These are phyloP conservation scores for Ophioninae sp. DNA, from an alignment of 2,888 invertebrate species.

Conservation along the genomic window DNA sequence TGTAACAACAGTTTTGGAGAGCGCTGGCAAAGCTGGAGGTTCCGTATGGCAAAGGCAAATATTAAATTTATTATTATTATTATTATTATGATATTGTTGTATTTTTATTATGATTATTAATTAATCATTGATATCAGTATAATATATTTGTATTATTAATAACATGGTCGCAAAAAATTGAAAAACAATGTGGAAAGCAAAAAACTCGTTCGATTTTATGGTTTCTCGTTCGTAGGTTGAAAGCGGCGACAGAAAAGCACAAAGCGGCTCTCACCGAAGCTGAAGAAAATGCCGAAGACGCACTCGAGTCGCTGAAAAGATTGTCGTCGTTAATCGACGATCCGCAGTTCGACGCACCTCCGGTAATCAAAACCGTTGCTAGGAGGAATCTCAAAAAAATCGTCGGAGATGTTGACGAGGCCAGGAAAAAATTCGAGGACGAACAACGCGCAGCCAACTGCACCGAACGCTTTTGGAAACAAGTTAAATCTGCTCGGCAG, in stretches of 20 bases:
- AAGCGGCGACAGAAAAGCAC: constrained; percentile 84
- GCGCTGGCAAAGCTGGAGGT: constrained; percentile 63
- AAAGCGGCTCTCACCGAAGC: constrained; percentile 83
- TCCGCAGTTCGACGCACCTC: constrained; percentile 78
- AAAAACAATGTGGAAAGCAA: not conserved
- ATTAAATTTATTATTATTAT: not conserved
- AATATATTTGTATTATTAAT: not conserved
- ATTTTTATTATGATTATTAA: not conserved
- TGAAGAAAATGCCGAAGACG: constrained; percentile 84
- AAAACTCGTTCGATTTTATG: not conserved
- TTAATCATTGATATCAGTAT: too few relatives aligned
- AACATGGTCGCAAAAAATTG: not conserved
- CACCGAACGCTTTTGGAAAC: constrained; percentile 91
- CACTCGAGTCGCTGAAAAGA: constrained; percentile 81
- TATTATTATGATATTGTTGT: too few relatives aligned
- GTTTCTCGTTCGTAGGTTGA: constrained; percentile 79
- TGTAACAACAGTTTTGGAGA: constrained; percentile 74
- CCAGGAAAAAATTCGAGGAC: constrained; percentile 84
- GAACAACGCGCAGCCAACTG: constrained; percentile 84
- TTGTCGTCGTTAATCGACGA: constrained; percentile 81
- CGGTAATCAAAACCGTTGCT: constrained; percentile 76
- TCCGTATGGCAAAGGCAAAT: constrained; percentile 75
- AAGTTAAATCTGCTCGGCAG: constrained; percentile 86
- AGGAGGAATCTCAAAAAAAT: constrained; percentile 79
- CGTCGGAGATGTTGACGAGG: constrained; percentile 83